Conservation (phyloP, 2,113 vertebrate genomes). For the Grammomys dolichurus region DNA sequence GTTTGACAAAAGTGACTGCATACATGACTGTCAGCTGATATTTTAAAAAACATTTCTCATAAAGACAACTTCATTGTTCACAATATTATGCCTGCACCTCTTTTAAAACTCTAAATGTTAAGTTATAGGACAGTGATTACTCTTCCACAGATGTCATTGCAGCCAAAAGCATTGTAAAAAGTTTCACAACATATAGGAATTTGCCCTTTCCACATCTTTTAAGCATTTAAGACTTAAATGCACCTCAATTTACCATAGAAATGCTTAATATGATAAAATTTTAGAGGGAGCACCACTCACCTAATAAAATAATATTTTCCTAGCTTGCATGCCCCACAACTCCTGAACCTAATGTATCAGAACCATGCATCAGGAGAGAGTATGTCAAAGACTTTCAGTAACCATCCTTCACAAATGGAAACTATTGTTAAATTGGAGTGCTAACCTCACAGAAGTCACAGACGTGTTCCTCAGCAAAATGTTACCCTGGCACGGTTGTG, state of each 20-base stretch:
- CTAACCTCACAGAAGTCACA: slow-evolving; percentile 21
- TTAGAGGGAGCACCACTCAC: neutral
- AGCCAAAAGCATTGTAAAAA: neutral
- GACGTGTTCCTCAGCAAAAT: slow-evolving; percentile 42
- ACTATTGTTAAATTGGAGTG: slow-evolving; percentile 59
- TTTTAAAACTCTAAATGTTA: neutral
- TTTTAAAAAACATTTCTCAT: neutral
- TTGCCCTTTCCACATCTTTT: neutral
- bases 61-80: neutral
- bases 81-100: neutral
- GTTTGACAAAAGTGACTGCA: neutral
- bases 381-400: neutral
- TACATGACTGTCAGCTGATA: neutral
- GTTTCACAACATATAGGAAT: neutral
- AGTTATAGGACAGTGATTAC: neutral
- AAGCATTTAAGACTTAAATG: slow-evolving; percentile 36
- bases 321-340: neutral
- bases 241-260: neutral
- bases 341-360: neutral
- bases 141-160: neutral
- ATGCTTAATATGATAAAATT: slow-evolving; percentile 1
- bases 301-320: slow-evolving; percentile 5
- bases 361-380: slow-evolving; percentile 8
- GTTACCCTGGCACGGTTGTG: neutral
- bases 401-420: slow-evolving; percentile 5